phyloP scores from a whole-genome alignment of 2,888 invertebrate species.

The Ormyrus thymus region DNA sequence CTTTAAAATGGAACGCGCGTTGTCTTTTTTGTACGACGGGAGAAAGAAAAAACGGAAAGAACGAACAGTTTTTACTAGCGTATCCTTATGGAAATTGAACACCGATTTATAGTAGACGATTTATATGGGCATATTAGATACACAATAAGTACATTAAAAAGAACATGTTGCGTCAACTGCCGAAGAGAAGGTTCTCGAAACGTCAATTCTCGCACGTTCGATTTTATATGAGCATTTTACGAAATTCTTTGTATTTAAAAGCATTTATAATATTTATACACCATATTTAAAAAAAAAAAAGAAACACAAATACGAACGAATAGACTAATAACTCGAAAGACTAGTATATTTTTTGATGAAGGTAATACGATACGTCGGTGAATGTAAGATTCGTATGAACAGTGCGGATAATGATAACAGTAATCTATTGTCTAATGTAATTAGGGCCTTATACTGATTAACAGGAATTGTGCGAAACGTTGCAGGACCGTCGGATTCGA shows the following conservation, averaged over 20 bases:
- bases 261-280: conserved; percentile 60
- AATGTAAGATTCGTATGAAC: conserved; percentile 42
- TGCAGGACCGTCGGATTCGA: conserved; percentile 53
- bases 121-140: conserved; percentile 1
- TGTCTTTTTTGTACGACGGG: conserved; percentile 43
- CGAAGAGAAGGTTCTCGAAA: conserved; percentile 46
- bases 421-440: conserved; percentile 54
- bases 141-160: conserved; percentile 24
- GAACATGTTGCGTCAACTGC: conserved; percentile 42
- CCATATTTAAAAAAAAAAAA: conserved; percentile 44
- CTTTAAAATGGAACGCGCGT: conserved; percentile 64
- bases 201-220: conserved; percentile 51
- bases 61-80: conserved; percentile 19
- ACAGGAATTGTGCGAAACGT: conserved; percentile 54
- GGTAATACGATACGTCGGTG: conserved; percentile 46
- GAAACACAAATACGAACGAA: conserved; percentile 44
- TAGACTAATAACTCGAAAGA: conserved; percentile 57
- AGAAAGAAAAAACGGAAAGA: conserved; percentile 3
- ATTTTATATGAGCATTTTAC: conserved; percentile 64
- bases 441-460: conserved; percentile 59
- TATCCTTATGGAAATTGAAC: conserved; percentile 33
- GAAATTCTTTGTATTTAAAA: conserved; percentile 63
- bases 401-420: conserved; percentile 44
- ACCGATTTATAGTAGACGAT: conserved; percentile 1
- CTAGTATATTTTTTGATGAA: conserved; percentile 64